Evolutionary conservation across 2,113 vertebrate species (phyloP).

Genomic region (Apeltes quadracus): DNA sequence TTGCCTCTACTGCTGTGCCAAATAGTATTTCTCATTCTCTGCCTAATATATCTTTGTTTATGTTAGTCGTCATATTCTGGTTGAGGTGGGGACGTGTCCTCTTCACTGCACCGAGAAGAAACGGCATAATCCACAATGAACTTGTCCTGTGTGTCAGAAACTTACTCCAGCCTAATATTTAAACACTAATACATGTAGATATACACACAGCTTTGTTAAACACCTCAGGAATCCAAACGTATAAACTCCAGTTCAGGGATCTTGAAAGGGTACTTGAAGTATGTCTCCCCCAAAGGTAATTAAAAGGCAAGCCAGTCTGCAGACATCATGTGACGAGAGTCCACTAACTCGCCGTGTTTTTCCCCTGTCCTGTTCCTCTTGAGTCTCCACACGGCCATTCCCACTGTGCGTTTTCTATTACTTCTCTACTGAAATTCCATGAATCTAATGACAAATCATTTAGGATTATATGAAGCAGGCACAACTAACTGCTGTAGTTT

Average conservation of each 20-base stretch:
- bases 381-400: constrained; percentile 8
- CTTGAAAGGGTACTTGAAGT: neutral
- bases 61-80: neutral
- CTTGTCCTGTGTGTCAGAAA: constrained; percentile 15
- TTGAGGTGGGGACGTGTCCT: constrained; percentile 1
- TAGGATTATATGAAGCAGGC: constrained; percentile 24
- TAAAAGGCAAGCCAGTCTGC: neutral
- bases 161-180: neutral
- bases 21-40: neutral
- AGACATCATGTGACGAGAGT: constrained; percentile 19
- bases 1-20: constrained; percentile 7
- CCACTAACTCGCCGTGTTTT: constrained; percentile 11
- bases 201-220: neutral
- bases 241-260: neutral
- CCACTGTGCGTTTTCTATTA: constrained; percentile 19
- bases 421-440: constrained; percentile 26
- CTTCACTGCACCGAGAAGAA: constrained; percentile 9
- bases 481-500: constrained; percentile 42
- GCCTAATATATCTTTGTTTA: constrained; percentile 2
- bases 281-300: neutral
- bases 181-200: neutral
- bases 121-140: constrained; percentile 21
- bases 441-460: constrained; percentile 32
- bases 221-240: neutral
- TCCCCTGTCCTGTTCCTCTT: neutral